Evolutionary conservation across 2,888 invertebrate genomes (phyloP), one percentile per base, ranked within the genome.

Genomic region (Gandaritis pyraliata): DNA sequence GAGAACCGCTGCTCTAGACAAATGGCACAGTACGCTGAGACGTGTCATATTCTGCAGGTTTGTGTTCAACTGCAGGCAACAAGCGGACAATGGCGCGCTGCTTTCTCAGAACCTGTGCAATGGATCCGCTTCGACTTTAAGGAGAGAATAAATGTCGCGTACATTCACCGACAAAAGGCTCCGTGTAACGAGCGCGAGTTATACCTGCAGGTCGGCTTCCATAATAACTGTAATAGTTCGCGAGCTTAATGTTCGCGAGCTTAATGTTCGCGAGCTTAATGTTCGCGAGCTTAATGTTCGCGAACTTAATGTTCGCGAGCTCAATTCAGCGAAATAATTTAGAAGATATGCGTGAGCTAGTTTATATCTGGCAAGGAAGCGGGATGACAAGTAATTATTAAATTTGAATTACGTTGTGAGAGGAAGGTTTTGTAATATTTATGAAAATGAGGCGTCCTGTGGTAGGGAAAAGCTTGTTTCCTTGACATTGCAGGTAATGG

Each of bases 131-230:
- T 47, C 51, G n/a, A 43, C 53, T 59, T 36, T 36, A 49, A 55
- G 45, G 43, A 46, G 45, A 50, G 46, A 63, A 63, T 63, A 58
- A 63, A 63, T 55, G 63, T 58, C 58, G 23, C 55, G 54, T 30
- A 54, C 53, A 58, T 29, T 33, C 13, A 58, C 53, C 30, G 33
- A 54, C 62, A 54, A 54, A 45, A 41, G 58, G 53, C 15, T 50
- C 41, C 18, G 33, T 36, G 45, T 23, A 15, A 48, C 52, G 36
- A 18, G 12, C 39, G 30, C 2, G 46, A 38, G 23, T 50, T 55
- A 60, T 51, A 15, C 18, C 50, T 52, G 39, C 45, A 58, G 16
- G 15, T 10, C 13, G 56, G 52, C 15, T 15, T 56, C 46, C 23
- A 7, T 16, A n/a, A 15, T 23, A 38, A 38, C 38, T 50, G 50